phyloP scores from a whole-genome alignment of 1,140 invertebrate genomes.

The Drosophila malerkotliana region DNA sequence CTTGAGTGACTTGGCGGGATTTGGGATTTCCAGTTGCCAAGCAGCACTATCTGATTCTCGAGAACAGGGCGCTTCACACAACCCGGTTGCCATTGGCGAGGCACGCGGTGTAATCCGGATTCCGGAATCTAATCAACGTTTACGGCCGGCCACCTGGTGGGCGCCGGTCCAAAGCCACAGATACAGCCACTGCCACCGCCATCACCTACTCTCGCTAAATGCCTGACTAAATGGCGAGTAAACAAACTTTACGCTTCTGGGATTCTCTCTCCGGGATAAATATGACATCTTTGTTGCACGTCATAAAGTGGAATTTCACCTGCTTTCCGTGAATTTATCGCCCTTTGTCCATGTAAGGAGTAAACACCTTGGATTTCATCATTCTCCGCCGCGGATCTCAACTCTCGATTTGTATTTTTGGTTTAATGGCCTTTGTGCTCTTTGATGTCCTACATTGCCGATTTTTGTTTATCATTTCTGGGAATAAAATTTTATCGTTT shows the following conservation, averaged over 20 bases:
- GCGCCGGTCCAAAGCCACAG: conserved; percentile 9
- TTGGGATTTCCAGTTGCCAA: conserved; percentile 11
- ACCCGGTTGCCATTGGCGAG: conserved; percentile 9
- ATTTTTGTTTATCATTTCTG: conserved; percentile 30
- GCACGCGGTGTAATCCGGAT: conserved; percentile 35
- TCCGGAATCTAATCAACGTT: conserved; percentile 39
- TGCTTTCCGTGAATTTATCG: conserved; percentile 30
- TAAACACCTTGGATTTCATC: conserved; percentile 29
- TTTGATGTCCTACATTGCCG: conserved; percentile 23
- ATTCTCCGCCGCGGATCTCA: conserved; percentile 1
- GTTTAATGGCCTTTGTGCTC: conserved; percentile 17
- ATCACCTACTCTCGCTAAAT: conserved; percentile 24
- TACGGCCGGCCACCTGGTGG: conserved; percentile 44
- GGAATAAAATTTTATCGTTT: conserved; percentile 25
- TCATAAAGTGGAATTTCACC: conserved; percentile 31
- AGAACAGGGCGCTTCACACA: not conserved
- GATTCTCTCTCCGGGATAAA: conserved; percentile 6
- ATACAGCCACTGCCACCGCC: conserved; percentile 7
- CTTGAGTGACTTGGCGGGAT: not conserved
- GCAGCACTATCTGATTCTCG: conserved; percentile 6
- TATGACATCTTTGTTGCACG: conserved; percentile 23
- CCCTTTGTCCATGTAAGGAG: conserved; percentile 27
- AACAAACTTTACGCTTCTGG: conserved; percentile 22
- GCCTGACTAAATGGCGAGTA: conserved; percentile 6
- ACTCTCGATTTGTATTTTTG: conserved; percentile 26